A percentile compares a stretch with the other conserved stretches of the same genome.
These are phyloP conservation scores for Antheraea pernyi DNA, from an alignment of 1,140 invertebrate species.

Conservation along the genomic window DNA sequence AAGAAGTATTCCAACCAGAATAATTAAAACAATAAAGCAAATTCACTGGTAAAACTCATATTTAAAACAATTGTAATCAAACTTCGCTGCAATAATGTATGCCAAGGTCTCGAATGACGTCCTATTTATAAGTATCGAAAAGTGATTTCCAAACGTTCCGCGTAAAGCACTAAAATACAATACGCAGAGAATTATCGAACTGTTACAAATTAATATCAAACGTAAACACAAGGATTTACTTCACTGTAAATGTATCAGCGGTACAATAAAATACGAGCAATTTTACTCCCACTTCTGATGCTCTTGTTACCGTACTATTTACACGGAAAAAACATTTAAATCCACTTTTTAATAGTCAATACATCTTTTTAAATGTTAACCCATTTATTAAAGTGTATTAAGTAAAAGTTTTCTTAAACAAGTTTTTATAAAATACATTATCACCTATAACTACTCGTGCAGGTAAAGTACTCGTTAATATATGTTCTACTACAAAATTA, in stretches of 20 bases:
- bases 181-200: background rate
- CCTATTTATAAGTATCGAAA: constrained; percentile 1
- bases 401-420: too few relatives aligned
- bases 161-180: background rate
- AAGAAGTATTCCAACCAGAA: too few relatives aligned
- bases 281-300: background rate
- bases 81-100: background rate
- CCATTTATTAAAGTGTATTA: background rate
- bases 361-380: background rate
- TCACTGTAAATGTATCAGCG: background rate
- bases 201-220: background rate
- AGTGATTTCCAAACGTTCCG: background rate
- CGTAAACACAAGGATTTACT: background rate
- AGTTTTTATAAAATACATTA: too few relatives aligned
- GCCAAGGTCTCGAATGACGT: constrained; percentile 3
- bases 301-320: background rate
- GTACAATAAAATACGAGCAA: background rate
- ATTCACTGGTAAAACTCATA: background rate
- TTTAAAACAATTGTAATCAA: background rate
- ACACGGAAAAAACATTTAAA: background rate
- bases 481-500: background rate
- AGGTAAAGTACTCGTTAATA: background rate
- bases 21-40: background rate
- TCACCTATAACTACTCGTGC: background rate
- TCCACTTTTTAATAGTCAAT: background rate